These are phyloP conservation scores for Thaleichthys pacificus DNA, from an alignment of 2,797 vertebrate genomes.

Conservation along the genomic window DNA sequence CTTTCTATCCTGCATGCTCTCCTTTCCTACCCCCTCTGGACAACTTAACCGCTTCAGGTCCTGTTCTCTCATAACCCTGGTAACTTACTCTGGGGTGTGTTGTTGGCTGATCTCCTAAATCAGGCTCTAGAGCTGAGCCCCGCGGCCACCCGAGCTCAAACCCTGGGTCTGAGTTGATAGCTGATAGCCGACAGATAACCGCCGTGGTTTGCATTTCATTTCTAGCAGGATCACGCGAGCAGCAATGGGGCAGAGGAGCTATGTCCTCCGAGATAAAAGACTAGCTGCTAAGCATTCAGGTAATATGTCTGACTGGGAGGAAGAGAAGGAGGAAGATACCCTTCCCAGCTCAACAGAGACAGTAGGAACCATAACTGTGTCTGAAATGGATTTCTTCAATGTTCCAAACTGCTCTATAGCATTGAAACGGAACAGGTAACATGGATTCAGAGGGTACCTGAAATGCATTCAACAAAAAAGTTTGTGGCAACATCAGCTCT, in stretches of 20 bases:
- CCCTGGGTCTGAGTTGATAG: slow-evolving; percentile 45
- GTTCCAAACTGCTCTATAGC: not conserved
- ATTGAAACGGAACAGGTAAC: not conserved
- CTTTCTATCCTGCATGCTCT: slow-evolving; percentile 26
- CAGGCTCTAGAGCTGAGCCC: slow-evolving; percentile 43
- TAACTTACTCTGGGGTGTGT: slow-evolving; percentile 58
- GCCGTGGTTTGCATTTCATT: slow-evolving; percentile 48
- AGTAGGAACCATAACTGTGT: not conserved
- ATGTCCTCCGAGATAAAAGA: slow-evolving; percentile 36
- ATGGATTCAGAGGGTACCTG: too few relatives aligned
- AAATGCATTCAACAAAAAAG: too few relatives aligned
- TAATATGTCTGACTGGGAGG: slow-evolving; percentile 18
- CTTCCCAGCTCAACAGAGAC: not conserved
- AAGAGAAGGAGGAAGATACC: slow-evolving; percentile 1
- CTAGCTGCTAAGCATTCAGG: slow-evolving; percentile 27
- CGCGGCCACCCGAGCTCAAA: slow-evolving; percentile 43
- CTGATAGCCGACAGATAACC: slow-evolving; percentile 45
- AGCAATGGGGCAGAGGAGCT: slow-evolving; percentile 20
- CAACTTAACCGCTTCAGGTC: slow-evolving; percentile 47
- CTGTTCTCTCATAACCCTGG: slow-evolving; percentile 51
- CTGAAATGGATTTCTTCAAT: not conserved
- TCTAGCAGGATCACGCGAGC: slow-evolving; percentile 25
- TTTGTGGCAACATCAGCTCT: too few relatives aligned
- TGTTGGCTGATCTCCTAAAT: slow-evolving; percentile 50
- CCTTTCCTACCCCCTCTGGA: slow-evolving; percentile 39